Evolutionary conservation across 2,888 invertebrate species (phyloP), one percentile per base, ranked within the genome.

Genomic region (Xestia xanthographa): DNA sequence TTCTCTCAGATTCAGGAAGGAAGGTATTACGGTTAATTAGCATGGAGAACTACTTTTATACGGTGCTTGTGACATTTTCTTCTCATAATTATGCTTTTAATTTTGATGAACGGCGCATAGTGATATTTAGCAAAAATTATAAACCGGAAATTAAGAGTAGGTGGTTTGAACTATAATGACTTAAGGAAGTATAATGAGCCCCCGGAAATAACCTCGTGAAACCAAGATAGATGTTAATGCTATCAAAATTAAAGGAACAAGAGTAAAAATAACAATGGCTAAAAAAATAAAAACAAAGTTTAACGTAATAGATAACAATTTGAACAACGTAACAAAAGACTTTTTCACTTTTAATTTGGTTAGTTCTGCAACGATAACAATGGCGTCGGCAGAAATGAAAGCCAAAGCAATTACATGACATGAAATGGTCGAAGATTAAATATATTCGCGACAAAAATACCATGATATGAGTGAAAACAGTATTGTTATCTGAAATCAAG

Each of bases 401-500:
- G 86, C 80, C 43, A 17, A 77, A 69, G 67, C 50, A 72, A 70
- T 84, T 79, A 82, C 69, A 65, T 43, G 66, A 72, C 63, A 60
- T 12, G 60, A 75, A 80, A 77, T 63, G 63, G 69, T 67, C 34
- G 29, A 4, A 79, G 72, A 80, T 80, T 66, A 74, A 72, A 76
- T 34, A 82, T 70, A 86, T 73, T 71, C 70, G 53, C 68, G 63
- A 79, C 67, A 78, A 82, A 77, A 72, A 67, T 66, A 68, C 29
- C 50, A 53, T 75, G 62, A 68, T 75, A 67, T 74, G 70, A 86
- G 77, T 78, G 76, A 77, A 80, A 86, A 84, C 58, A 62, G 68
- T 71, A 82, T 87, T 76, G 69, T 74, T 70, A 87, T 84, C 86
- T 78, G 66, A n/a, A 76, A 85, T 86, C 88, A 78, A 81, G 75